phyloP scores from a whole-genome alignment of 2,797 vertebrate species.

The Octomys mimax region DNA sequence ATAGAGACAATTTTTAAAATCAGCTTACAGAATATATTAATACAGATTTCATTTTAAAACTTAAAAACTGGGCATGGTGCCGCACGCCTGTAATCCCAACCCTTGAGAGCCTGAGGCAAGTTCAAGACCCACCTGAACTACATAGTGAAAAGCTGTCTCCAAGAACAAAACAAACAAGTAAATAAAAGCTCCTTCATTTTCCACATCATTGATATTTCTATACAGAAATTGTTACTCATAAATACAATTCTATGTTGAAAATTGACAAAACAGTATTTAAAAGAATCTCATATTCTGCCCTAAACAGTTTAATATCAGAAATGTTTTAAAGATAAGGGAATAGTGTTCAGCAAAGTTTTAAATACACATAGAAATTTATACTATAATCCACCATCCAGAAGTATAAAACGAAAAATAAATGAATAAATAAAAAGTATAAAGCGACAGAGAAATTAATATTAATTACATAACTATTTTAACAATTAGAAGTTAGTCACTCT shows the following conservation, averaged over 20 bases:
- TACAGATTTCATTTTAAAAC: slow-evolving; percentile 2
- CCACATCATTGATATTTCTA: slow-evolving; percentile 32
- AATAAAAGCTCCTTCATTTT: neutral
- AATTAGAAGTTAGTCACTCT: slow-evolving; percentile 48
- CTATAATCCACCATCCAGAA: neutral
- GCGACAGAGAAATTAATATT: slow-evolving; percentile 15
- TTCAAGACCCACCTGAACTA: neutral
- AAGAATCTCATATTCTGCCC: neutral
- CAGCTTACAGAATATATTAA: neutral
- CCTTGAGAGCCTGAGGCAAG: neutral
- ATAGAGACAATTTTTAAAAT: neutral
- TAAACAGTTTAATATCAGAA: neutral
- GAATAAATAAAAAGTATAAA: neutral
- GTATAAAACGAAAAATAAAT: slow-evolving; percentile 27
- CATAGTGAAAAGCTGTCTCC: neutral
- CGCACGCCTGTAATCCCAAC: no score
- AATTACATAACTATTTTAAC: slow-evolving; percentile 47
- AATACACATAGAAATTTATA: neutral
- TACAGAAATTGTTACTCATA: slow-evolving; percentile 40
- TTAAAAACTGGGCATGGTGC: neutral
- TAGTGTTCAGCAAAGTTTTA: neutral
- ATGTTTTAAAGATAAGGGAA: neutral
- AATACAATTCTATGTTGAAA: slow-evolving; percentile 9
- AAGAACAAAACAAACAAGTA: neutral
- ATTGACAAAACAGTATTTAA: neutral